Evolutionary conservation across 2,797 vertebrate species (phyloP).

Genomic region (Synanceia verrucosa): DNA sequence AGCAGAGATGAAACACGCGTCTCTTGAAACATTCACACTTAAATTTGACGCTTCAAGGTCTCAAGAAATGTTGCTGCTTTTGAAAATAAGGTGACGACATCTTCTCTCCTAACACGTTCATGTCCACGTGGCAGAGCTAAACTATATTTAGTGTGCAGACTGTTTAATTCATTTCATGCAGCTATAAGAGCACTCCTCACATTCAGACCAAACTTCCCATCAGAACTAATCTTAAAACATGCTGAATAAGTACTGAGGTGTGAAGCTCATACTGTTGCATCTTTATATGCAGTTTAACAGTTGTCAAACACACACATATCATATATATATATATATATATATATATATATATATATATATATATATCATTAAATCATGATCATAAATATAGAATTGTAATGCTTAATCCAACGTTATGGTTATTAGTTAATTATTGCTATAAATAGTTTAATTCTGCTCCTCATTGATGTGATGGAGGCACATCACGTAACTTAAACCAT

Average conservation of each 20-base stretch:
- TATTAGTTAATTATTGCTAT: not conserved
- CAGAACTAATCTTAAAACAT: too few species aligned
- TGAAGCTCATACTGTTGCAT: too few species aligned
- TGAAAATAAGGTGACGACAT: not conserved
- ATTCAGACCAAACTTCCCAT: too few species aligned
- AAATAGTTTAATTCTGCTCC: not conserved
- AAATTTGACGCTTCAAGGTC: not conserved
- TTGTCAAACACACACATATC: too few species aligned
- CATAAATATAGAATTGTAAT: not conserved
- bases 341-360: too few species aligned
- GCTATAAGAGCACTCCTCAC: too few species aligned
- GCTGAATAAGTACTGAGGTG: too few species aligned
- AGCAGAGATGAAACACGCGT: not conserved
- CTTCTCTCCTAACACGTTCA: not conserved
- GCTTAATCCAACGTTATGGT: not conserved
- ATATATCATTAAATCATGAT: too few species aligned
- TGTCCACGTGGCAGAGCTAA: not conserved
- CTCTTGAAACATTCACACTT: slow-evolving; percentile 33
- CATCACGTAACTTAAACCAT: not conserved
- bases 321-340: too few species aligned
- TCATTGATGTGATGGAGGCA: not conserved
- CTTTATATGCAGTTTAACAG: too few species aligned
- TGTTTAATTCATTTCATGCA: not conserved
- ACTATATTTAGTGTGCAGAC: not conserved
- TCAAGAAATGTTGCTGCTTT: not conserved